Evolutionary conservation across 2,888 invertebrate species (phyloP), one percentile per base, ranked within the genome.

Genomic region (Strigamia maritima): DNA sequence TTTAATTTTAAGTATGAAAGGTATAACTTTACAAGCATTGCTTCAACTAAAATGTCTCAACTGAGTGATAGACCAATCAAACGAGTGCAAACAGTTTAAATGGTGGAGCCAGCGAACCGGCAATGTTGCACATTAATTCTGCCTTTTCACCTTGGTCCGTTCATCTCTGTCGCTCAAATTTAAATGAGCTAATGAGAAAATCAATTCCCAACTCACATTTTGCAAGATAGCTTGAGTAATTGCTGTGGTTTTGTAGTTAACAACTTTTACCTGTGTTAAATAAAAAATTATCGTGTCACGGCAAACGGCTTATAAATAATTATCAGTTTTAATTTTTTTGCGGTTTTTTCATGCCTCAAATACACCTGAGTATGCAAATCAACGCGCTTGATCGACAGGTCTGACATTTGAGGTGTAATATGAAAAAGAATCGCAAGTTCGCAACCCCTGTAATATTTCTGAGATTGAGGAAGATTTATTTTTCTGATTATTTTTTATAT

Each of bases 1-100:
- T 49, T 49, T 49, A 49, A 49, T 49, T 49, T 49, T n/a, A 49
- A 49, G 49, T n/a, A 49, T 49, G 49, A 49, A 49, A 49, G 49
- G 2, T 12, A 49, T 49, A 49, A 49, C 49, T 49, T 49, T 19
- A 49, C 49, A 1, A 40, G n/a, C 49, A n/a, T 49, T 19, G 49
- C 19, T 49, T 16, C 49, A 49, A 49, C 49, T 49, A 49, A 49
- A 49, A 49, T n/a, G 49, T 49, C 49, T n/a, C n/a, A 49, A 49
- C 49, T 49, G 49, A 49, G 49, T 49, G 49, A 49, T 49, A 49
- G 49, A 49, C 49, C 19, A 49, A 49, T 49, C 49, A 49, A 49
- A 49, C 19, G 49, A 49, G 49, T 49, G 49, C 49, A 49, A 49
- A 49, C 49, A 49, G 49, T 49, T 49, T 49, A 49, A 49, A 49